Evolutionary conservation across 53 echinoderm and acorn worm genomes (phyloP), one percentile per base, ranked within the genome.

Genomic region (Patiria pectinifera): DNA sequence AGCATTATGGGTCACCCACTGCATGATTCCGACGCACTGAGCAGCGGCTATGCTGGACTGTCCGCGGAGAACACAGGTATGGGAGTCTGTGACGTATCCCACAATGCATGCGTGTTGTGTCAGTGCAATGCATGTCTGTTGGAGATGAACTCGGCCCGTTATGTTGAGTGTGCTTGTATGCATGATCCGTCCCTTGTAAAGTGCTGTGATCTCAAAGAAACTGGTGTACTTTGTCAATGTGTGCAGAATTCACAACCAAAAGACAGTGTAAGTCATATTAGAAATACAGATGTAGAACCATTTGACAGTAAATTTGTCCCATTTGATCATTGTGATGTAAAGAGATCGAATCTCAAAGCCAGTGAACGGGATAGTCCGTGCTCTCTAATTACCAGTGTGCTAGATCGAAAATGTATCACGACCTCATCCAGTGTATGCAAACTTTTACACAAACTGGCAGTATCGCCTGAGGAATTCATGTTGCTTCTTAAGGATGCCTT

Each of bases 91-190:
- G 74, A 61, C 21, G 53, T 58, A 22, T 44, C 22, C 46, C 82
- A 78, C 10, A 16, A 71, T 92, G 92, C 92, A 92, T 92, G 92
- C 69, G 62, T 85, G 53, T 53, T 53, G 45, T 78, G 85, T 90
- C 16, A 15, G 58, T 59, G 22, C 81, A 18, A n/a, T 90, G 90
- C 90, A 90, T 80, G 80, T 45, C 45, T 46, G 78, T 59, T 62
- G 61, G 89, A 78, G 18, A 44, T 19, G 24, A 47, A 72, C 53
- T 19, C 62, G 44, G 45, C 87, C 35, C 48, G 16, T 86, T 86
- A 6, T 86, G 86, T 49, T 86, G 58, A 75, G 48, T 81, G 69
- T 81, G 44, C 47, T 47, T 90, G 90, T 81, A 9, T 90, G 90
- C 90, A 90, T 90, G 90, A 90, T 21, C 69, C 70, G 90, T 87